Evolutionary conservation across 2,888 invertebrate genomes (phyloP).

Genomic region (Chorisops tibialis): DNA sequence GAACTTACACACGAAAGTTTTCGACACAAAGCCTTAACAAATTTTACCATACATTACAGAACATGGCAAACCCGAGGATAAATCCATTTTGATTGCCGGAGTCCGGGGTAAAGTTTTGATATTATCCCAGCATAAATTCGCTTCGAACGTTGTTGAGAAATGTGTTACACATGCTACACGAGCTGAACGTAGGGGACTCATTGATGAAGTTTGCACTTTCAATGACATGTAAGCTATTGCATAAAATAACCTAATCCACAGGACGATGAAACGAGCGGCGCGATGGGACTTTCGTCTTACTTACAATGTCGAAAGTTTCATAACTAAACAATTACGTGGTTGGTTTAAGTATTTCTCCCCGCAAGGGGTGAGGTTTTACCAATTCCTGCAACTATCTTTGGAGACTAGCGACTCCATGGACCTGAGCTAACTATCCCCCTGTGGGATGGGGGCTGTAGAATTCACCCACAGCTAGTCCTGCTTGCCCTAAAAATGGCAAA

Average conservation of each 20-base stretch:
- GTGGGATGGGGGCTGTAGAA: too few relatives aligned
- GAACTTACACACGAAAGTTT: too few relatives aligned
- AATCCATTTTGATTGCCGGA: constrained; percentile 87
- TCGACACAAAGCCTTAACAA: too few relatives aligned
- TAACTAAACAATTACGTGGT: constrained; percentile 21
- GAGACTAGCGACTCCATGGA: too few relatives aligned
- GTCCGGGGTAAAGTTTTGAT: constrained; percentile 87
- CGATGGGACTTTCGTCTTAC: too few relatives aligned
- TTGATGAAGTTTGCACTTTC: constrained; percentile 96
- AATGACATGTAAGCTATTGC: constrained; percentile 75
- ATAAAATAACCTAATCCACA: too few relatives aligned
- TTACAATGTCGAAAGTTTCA: constrained; percentile 11
- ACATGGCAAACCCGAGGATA: constrained; percentile 96
- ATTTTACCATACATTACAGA: constrained; percentile 54
- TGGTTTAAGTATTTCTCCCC: constrained; percentile 24
- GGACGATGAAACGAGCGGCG: too few relatives aligned
- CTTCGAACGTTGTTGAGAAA: constrained; percentile 99
- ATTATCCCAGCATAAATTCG: constrained; percentile 98
- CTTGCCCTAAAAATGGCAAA: too few relatives aligned
- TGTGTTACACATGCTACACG: constrained; percentile 96
- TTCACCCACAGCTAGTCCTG: too few relatives aligned
- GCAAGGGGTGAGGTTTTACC: too few relatives aligned
- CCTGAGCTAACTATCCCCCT: too few relatives aligned
- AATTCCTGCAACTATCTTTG: too few relatives aligned
- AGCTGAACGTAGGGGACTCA: constrained; percentile 88